Evolutionary conservation across 2,113 vertebrate species (phyloP).

Genomic region (Maccullochella peelii): DNA sequence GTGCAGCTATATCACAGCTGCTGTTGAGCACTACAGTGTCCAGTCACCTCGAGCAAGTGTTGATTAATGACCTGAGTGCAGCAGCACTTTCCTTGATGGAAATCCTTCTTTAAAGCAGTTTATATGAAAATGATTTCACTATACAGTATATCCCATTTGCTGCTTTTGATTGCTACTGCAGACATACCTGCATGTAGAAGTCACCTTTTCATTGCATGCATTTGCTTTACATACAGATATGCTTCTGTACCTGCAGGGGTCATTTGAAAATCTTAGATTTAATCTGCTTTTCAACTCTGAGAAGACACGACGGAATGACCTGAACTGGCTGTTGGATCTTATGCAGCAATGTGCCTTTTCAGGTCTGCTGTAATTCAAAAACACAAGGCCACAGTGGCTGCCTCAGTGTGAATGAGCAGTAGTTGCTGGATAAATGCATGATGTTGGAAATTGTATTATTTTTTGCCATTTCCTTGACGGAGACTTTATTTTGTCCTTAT

Average conservation of each 20-base stretch:
- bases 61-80: slow-evolving; percentile 73
- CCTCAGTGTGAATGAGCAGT: neutral
- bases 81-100: slow-evolving; percentile 56
- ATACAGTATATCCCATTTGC: slow-evolving; percentile 33
- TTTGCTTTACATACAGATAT: neutral
- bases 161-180: slow-evolving; percentile 30
- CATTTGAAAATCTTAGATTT: slow-evolving; percentile 6
- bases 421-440: slow-evolving; percentile 6
- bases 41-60: slow-evolving; percentile 59
- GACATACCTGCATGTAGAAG: neutral
- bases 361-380: slow-evolving; percentile 9
- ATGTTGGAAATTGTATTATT: neutral
- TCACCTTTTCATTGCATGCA: neutral
- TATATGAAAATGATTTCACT: slow-evolving; percentile 53
- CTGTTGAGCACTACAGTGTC: slow-evolving; percentile 54
- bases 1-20: slow-evolving; percentile 49
- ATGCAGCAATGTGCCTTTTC: slow-evolving; percentile 17
- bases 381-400: neutral
- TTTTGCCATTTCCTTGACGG: slow-evolving; percentile 14
- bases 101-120: slow-evolving; percentile 56
- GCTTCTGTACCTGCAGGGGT: slow-evolving; percentile 11
- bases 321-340: neutral
- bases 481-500: slow-evolving; percentile 8
- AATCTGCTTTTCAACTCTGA: neutral
- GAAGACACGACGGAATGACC: neutral